These are phyloP conservation scores for Coleophora flavipennella DNA, from an alignment of 2,888 invertebrate species.

Conservation along the genomic window DNA sequence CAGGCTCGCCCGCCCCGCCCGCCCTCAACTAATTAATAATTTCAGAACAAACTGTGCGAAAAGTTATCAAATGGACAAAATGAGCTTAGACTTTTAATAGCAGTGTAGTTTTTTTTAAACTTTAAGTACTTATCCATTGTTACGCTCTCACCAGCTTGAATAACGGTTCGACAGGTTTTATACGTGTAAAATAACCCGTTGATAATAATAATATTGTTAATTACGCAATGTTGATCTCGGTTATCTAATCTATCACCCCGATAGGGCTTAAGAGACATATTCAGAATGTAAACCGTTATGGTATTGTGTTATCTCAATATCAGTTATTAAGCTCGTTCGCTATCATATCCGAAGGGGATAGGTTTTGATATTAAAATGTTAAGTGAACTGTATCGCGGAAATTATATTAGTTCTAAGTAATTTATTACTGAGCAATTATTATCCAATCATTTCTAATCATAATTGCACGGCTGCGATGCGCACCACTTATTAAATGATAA, in stretches of 20 bases:
- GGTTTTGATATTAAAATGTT: conserved; percentile 30
- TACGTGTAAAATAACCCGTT: neutral
- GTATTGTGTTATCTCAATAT: conserved; percentile 23
- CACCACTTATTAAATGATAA: no score
- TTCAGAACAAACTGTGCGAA: conserved; percentile 22
- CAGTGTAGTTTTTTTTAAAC: conserved; percentile 28
- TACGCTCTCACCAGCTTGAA: no score
- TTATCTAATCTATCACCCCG: conserved; percentile 15
- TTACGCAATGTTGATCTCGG: conserved; percentile 26
- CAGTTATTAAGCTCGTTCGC: conserved; percentile 24
- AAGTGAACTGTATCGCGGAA: conserved; percentile 20
- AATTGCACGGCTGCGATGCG: neutral
- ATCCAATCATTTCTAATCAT: neutral
- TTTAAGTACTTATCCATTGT: no score
- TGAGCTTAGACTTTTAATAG: conserved; percentile 54
- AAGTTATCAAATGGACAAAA: conserved; percentile 20
- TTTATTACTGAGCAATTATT: conserved; percentile 1
- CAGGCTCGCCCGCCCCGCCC: conserved; percentile 25
- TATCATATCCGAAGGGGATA: conserved; percentile 16
- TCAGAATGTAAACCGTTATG: conserved; percentile 11
- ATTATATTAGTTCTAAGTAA: conserved; percentile 9
- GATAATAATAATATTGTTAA: conserved; percentile 8
- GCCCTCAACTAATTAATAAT: conserved; percentile 55
- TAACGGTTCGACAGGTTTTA: neutral
- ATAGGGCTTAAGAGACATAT: neutral